phyloP scores from a whole-genome alignment of 2,797 vertebrate species.

The Pteropus rufus region DNA sequence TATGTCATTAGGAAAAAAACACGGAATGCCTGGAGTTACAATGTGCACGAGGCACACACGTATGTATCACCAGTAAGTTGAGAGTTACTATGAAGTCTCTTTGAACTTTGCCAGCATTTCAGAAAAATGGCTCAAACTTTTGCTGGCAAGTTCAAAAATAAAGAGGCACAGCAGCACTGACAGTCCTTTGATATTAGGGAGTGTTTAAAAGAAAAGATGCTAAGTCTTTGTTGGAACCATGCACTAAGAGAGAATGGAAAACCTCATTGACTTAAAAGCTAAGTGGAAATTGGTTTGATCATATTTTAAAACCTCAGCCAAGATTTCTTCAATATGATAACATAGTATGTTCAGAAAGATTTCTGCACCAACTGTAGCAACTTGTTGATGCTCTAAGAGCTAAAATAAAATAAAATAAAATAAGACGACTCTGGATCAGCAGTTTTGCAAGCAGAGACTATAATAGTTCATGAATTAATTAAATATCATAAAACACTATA shows the following conservation, averaged over 20 bases:
- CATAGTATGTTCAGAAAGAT: slow-evolving; percentile 7
- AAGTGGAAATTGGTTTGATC: slow-evolving; percentile 55
- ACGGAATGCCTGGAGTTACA: neutral
- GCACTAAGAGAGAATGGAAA: slow-evolving; percentile 49
- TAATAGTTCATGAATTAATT: neutral
- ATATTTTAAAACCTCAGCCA: slow-evolving; percentile 44
- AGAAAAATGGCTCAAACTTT: slow-evolving; percentile 49
- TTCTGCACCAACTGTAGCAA: neutral
- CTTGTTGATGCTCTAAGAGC: neutral
- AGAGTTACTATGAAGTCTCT: slow-evolving; percentile 53
- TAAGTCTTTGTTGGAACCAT: slow-evolving; percentile 19
- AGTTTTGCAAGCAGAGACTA: neutral
- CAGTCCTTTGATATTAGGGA: slow-evolving; percentile 52
- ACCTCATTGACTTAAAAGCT: slow-evolving; percentile 53
- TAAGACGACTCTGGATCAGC: neutral
- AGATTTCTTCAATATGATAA: slow-evolving; percentile 52
- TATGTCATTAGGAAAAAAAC: slow-evolving; percentile 26
- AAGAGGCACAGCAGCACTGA: neutral
- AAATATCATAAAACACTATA: neutral
- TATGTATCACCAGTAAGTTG: slow-evolving; percentile 19
- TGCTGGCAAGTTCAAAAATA: slow-evolving; percentile 45
- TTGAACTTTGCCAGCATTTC: slow-evolving; percentile 61
- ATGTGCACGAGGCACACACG: neutral
- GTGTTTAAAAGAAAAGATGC: slow-evolving; percentile 32
- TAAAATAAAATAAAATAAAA: neutral